These are phyloP conservation scores for Streblospio benedicti DNA, from an alignment of 1,140 invertebrate genomes.

Conservation along the genomic window DNA sequence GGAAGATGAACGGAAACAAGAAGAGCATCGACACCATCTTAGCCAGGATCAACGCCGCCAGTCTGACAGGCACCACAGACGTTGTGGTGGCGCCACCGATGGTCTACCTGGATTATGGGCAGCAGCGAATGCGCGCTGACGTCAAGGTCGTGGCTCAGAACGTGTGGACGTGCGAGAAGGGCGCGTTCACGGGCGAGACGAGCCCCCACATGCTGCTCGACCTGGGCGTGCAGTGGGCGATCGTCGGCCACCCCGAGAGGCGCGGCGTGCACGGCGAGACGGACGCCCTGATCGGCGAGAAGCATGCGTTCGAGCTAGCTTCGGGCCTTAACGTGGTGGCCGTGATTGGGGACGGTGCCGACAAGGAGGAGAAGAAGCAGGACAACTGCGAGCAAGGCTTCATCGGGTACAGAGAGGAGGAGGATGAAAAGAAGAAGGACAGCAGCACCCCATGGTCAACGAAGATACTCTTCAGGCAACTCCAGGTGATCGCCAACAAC, in stretches of 20 bases:
- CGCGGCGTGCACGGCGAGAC: slow-evolving; percentile 88
- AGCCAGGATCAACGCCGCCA: slow-evolving; percentile 62
- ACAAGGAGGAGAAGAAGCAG: slow-evolving; percentile 88
- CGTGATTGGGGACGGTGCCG: slow-evolving; percentile 92
- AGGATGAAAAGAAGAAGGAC: too few relatives aligned
- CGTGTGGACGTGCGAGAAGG: slow-evolving; percentile 84
- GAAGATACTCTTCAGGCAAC: slow-evolving; percentile 97
- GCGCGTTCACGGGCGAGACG: slow-evolving; percentile 85
- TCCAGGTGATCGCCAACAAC: too few relatives aligned
- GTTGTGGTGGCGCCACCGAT: too few relatives aligned
- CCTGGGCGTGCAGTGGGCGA: slow-evolving; percentile 84
- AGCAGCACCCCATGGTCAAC: too few relatives aligned
- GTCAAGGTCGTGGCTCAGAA: slow-evolving; percentile 87
- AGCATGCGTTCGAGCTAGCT: slow-evolving; percentile 78
- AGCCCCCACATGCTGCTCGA: slow-evolving; percentile 90
- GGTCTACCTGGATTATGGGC: background rate
- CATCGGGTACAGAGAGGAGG: too few relatives aligned
- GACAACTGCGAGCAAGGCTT: too few relatives aligned
- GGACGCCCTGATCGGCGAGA: slow-evolving; percentile 82
- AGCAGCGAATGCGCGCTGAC: slow-evolving; percentile 34
- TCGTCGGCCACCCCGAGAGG: slow-evolving; percentile 94
- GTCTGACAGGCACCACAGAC: slow-evolving; percentile 68
- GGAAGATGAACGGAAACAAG: slow-evolving; percentile 80
- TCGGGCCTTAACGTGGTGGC: slow-evolving; percentile 85
- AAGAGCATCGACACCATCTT: slow-evolving; percentile 73